Percentiles rank a stretch among this genome's conserved stretches.
phyloP scores from a whole-genome alignment of 2,888 invertebrate genomes.

The Hydropsyche betteni region DNA sequence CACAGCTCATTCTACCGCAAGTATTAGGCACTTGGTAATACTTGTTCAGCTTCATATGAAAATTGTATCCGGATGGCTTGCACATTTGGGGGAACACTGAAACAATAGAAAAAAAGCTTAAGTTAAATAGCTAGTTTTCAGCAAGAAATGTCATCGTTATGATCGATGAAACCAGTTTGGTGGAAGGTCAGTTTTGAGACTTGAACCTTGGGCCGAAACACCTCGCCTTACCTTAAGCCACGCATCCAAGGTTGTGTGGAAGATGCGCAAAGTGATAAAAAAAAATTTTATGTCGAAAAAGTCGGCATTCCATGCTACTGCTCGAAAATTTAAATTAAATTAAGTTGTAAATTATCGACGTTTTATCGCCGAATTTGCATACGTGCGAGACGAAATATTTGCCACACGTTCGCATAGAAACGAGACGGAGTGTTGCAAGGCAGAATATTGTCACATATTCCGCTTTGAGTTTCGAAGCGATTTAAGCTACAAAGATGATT shows the following conservation, averaged over 20 bases:
- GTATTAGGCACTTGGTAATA: neutral
- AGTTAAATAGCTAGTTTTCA: neutral
- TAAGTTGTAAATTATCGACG: conserved; percentile 22
- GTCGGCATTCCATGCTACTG: conserved; percentile 9
- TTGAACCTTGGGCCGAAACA: conserved; percentile 10
- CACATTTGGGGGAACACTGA: conserved; percentile 2
- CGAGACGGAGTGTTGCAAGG: neutral
- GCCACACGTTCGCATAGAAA: neutral
- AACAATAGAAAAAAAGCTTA: neutral
- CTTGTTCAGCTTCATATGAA: conserved; percentile 16
- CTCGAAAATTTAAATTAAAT: conserved; percentile 11
- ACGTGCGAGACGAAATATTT: too few relatives aligned
- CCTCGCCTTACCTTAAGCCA: conserved; percentile 4
- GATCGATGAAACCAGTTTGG: conserved; percentile 21
- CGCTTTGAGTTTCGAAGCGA: too few relatives aligned
- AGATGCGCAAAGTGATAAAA: neutral
- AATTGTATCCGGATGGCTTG: neutral
- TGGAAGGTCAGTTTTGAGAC: neutral
- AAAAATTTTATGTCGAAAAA: neutral
- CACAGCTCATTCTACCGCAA: neutral
- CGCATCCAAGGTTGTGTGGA: conserved; percentile 9
- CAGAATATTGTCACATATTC: too few relatives aligned
- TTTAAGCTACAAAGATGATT: too few relatives aligned
- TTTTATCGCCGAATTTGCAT: conserved; percentile 17
- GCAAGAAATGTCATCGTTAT: neutral